Percentiles rank a stretch among this genome's conserved stretches.
phyloP scores from a whole-genome alignment of 1,140 invertebrate genomes.

The Metopolophium dirhodum region DNA sequence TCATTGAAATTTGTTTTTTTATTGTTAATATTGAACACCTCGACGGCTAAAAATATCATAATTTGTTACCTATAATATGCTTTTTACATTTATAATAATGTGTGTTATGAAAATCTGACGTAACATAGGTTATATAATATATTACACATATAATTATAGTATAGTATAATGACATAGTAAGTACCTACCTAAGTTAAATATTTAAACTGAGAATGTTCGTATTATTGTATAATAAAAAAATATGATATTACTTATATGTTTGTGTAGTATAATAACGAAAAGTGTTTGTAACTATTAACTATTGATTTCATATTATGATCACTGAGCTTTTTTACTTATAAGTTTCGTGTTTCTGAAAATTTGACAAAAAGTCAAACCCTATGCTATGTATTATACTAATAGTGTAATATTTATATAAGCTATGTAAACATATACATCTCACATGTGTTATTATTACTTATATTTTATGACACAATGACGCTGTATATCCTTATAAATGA shows the following conservation, averaged over 20 bases:
- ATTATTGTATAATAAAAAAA: not conserved
- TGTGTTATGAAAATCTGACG: not conserved
- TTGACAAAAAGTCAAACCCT: not conserved
- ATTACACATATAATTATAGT: not conserved
- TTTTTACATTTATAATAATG: not conserved
- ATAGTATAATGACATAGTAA: not conserved
- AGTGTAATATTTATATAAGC: not conserved
- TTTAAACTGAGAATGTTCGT: not conserved
- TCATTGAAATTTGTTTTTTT: not conserved
- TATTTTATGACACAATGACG: not conserved
- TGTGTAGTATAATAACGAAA: not conserved
- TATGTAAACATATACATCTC: not conserved
- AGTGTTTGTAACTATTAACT: not conserved
- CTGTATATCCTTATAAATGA: slow-evolving; percentile 5
- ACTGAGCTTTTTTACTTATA: not conserved
- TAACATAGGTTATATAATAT: not conserved
- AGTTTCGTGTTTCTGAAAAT: not conserved
- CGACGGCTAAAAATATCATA: not conserved
- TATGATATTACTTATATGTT: not conserved
- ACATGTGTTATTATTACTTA: not conserved
- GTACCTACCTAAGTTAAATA: not conserved
- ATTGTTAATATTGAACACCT: slow-evolving; percentile 7
- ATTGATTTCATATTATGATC: not conserved
- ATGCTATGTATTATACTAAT: not conserved
- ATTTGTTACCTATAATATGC: slow-evolving; percentile 1